phyloP scores from a whole-genome alignment of 2,797 vertebrate genomes.

The Enteromius radiatus region DNA sequence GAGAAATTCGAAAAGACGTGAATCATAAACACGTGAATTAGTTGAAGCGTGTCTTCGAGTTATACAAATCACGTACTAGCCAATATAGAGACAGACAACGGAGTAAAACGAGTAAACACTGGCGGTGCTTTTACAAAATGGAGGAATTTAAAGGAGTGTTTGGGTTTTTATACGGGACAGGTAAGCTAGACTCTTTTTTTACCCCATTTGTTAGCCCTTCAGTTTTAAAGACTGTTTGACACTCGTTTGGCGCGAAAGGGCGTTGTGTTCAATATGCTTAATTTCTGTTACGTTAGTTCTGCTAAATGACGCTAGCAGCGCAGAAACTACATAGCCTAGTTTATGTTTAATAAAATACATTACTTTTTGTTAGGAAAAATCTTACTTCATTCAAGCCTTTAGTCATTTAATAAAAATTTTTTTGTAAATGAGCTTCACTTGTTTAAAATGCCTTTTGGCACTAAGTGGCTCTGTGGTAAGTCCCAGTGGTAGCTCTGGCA shows the following conservation, averaged over 20 bases:
- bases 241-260: background rate
- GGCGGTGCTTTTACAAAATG: background rate
- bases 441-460: conserved; percentile 25
- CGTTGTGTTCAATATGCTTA: background rate
- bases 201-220: background rate
- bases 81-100: background rate
- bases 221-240: background rate
- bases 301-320: background rate
- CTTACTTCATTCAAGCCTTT: background rate
- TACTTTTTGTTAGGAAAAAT: background rate
- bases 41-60: background rate
- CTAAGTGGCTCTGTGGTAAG: conserved; percentile 27
- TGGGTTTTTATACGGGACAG: background rate
- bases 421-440: conserved; percentile 18
- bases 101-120: background rate
- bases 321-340: background rate
- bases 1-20: background rate
- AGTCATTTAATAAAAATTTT: conserved; percentile 1
- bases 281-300: background rate
- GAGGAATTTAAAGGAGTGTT: background rate
- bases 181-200: background rate
- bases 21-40: background rate
- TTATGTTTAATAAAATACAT: background rate
- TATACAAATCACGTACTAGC: background rate
- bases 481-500: conserved; percentile 1